Conservation (phyloP, 35 echinoderm and acorn worm genomes). For the Amphiura filiformis region DNA sequence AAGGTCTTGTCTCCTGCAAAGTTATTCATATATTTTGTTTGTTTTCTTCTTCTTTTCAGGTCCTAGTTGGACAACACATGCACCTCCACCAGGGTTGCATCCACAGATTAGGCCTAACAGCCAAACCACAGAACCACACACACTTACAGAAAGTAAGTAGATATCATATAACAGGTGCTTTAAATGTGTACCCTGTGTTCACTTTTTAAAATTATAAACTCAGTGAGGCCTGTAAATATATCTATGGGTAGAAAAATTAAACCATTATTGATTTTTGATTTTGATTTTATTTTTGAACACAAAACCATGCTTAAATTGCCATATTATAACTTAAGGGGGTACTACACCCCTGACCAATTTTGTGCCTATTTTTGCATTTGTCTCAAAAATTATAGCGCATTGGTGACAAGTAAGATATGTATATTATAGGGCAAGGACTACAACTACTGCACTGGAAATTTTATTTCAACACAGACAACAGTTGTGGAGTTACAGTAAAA, state of each 20-base stretch:
- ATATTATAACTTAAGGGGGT: neutral
- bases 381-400: no score
- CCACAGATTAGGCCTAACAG: constrained; percentile 27
- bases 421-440: no score
- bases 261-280: no score
- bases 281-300: no score
- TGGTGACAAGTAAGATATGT: no score
- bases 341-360: neutral
- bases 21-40: no score
- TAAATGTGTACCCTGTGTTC: neutral
- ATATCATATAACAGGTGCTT: neutral
- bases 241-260: neutral
- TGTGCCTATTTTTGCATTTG: no score
- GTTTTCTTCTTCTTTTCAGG: constrained; percentile 20
- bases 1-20: no score
- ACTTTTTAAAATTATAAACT: neutral
- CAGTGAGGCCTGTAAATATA: neutral
- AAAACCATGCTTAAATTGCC: neutral
- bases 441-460: no score
- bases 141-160: constrained; percentile 69
- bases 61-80: constrained; percentile 34
- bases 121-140: constrained; percentile 56
- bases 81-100: constrained; percentile 49
- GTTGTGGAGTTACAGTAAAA: no score
- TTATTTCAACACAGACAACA: no score